These are phyloP conservation scores for Catocala fraxini DNA, from an alignment of 2,888 invertebrate genomes.

Conservation along the genomic window DNA sequence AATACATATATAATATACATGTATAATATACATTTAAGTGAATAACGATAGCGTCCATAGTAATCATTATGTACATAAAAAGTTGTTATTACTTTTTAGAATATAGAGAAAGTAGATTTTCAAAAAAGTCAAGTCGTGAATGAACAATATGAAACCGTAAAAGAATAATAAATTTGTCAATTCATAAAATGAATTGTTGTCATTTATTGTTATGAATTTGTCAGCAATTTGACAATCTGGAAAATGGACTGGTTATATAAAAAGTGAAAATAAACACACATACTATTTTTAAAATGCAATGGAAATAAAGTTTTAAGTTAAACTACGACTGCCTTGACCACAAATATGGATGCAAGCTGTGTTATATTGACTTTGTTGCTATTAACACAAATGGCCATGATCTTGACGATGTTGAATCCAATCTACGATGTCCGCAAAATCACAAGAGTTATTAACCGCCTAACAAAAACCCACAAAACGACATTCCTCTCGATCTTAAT, in stretches of 20 bases:
- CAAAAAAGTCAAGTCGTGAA: too few relatives aligned
- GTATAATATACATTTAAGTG: too few relatives aligned
- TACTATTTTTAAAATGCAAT: too few relatives aligned
- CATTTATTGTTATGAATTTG: constrained; percentile 50
- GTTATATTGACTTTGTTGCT: constrained; percentile 63
- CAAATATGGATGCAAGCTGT: constrained; percentile 69
- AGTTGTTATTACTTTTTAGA: too few relatives aligned
- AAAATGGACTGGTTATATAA: too few relatives aligned
- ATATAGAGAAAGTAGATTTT: too few relatives aligned
- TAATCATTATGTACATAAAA: too few relatives aligned
- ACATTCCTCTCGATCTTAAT: constrained; percentile 48
- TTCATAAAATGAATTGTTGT: constrained; percentile 59
- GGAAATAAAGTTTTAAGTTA: too few relatives aligned
- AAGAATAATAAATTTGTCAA: constrained; percentile 51
- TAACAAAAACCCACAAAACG: constrained; percentile 50
- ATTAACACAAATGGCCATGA: constrained; percentile 70
- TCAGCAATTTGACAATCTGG: constrained; percentile 23
- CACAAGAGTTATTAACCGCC: constrained; percentile 53
- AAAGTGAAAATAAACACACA: too few relatives aligned
- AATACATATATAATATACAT: too few relatives aligned
- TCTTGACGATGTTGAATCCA: constrained; percentile 74
- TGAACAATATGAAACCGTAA: constrained; percentile 25
- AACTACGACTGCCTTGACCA: not conserved
- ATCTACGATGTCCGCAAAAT: constrained; percentile 68
- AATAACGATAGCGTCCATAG: too few relatives aligned